Conservation (phyloP, 2,797 vertebrate genomes). For the Botia kubotai region DNA sequence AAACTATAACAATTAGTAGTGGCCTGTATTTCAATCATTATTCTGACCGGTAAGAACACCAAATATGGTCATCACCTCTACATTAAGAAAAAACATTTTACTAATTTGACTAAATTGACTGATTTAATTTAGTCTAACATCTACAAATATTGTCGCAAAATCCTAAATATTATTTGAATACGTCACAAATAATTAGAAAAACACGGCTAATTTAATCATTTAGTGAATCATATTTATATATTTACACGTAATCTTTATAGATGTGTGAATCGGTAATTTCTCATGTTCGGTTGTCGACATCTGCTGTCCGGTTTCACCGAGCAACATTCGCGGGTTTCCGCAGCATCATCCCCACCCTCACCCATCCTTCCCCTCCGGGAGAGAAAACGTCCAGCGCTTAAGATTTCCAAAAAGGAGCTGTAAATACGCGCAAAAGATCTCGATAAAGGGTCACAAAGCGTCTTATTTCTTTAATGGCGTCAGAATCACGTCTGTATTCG, state of each 20-base stretch:
- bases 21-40: too few relatives aligned
- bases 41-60: too few relatives aligned
- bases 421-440: conserved; percentile 4
- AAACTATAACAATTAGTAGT: too few relatives aligned
- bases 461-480: conserved; percentile 49
- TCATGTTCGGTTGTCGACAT: conserved; percentile 56
- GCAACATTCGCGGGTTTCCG: conserved; percentile 21
- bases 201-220: neutral
- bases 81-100: too few relatives aligned
- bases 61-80: too few relatives aligned
- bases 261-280: neutral
- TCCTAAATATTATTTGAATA: too few relatives aligned
- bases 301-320: conserved; percentile 44
- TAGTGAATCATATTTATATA: too few relatives aligned
- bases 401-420: conserved; percentile 5
- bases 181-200: too few relatives aligned
- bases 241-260: neutral
- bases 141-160: too few relatives aligned
- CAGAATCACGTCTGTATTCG: conserved; percentile 40
- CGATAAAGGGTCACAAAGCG: neutral
- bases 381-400: conserved; percentile 5
- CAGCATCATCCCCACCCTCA: conserved; percentile 37
- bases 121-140: too few relatives aligned
- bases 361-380: conserved; percentile 47
- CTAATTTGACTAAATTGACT: too few relatives aligned